Conservation (phyloP, 2,113 vertebrate species). For the Coturnix japonica region DNA sequence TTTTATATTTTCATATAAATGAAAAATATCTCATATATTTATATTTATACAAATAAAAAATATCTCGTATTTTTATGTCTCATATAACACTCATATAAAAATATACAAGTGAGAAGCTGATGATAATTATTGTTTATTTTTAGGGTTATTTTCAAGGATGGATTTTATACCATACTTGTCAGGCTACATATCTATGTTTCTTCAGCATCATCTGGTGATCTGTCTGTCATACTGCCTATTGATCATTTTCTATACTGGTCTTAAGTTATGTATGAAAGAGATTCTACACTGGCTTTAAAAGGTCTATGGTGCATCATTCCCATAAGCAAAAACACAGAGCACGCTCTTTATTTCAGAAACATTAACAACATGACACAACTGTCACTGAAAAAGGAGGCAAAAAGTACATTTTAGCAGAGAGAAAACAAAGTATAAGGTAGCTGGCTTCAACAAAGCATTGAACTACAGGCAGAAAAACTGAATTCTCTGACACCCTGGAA, state of each 20-base stretch:
- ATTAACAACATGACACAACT: background rate
- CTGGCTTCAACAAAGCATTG: constrained; percentile 7
- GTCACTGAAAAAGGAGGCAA: background rate
- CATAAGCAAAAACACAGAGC: background rate
- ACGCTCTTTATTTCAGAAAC: background rate
- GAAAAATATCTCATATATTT: no score
- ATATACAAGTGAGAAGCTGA: background rate
- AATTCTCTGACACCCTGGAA: constrained; percentile 12
- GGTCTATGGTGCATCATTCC: background rate
- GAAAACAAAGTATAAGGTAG: constrained; percentile 1
- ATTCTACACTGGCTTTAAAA: background rate
- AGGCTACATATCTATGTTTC: background rate
- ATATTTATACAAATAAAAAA: no score
- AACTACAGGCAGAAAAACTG: constrained; percentile 6
- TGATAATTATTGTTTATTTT: background rate
- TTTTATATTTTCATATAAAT: no score
- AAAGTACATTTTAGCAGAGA: background rate
- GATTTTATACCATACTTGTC: background rate
- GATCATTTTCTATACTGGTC: background rate
- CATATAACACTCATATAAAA: background rate
- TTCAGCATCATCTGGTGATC: background rate
- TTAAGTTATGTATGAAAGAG: background rate
- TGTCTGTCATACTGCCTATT: background rate
- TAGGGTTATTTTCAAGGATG: background rate
- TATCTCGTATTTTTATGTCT: no score